Conservation (phyloP, 2,797 vertebrate genomes). For the Limnodromus scolopaceus region DNA sequence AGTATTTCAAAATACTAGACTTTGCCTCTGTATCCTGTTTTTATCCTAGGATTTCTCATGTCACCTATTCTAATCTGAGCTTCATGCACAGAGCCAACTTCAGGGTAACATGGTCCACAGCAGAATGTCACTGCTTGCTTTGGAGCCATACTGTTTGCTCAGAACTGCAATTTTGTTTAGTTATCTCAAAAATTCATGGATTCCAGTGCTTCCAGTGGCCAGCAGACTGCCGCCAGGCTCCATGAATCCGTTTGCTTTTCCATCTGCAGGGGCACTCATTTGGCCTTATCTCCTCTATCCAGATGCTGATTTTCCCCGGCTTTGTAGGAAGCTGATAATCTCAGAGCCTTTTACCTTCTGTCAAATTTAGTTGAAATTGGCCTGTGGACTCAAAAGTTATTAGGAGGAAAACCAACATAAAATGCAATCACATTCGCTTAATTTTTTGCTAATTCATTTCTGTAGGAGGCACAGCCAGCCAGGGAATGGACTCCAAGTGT, state of each 20-base stretch:
- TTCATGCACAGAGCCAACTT: not conserved
- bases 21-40: not conserved
- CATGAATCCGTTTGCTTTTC: slow-evolving; percentile 12
- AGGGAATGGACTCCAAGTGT: not conserved
- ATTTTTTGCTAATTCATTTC: not conserved
- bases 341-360: slow-evolving; percentile 49
- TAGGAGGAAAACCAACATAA: slow-evolving; percentile 35
- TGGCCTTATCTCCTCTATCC: slow-evolving; percentile 49
- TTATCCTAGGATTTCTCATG: not conserved
- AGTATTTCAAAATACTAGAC: not conserved
- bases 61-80: not conserved
- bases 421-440: not conserved
- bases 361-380: slow-evolving; percentile 45
- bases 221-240: not conserved
- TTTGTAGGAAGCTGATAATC: slow-evolving; percentile 52
- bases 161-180: not conserved
- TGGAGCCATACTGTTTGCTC: not conserved
- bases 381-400: slow-evolving; percentile 32
- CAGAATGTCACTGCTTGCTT: not conserved
- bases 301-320: slow-evolving; percentile 29
- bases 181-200: not conserved
- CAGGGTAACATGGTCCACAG: not conserved
- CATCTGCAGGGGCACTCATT: not conserved
- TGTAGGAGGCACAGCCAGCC: not conserved
- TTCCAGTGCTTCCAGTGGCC: not conserved